Evolutionary conservation across 2,797 vertebrate species (phyloP).

Genomic region (Leptoclinus maculatus): DNA sequence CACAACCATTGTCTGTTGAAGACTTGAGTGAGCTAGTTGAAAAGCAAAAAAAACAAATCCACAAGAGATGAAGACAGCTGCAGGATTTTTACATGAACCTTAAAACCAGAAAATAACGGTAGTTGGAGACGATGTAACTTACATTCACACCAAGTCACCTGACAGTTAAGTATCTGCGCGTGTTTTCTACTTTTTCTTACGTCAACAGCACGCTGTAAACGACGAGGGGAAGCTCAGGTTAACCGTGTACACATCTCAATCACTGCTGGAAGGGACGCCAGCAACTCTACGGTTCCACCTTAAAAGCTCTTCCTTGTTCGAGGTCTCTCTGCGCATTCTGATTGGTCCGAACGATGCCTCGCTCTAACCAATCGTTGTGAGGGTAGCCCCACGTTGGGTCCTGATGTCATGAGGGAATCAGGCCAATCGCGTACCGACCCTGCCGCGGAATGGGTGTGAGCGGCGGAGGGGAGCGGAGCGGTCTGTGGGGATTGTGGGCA

Average conservation of each 20-base stretch:
- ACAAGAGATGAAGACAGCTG: neutral
- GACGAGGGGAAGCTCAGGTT: constrained; percentile 31
- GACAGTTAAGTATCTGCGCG: neutral
- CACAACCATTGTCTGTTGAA: too few relatives aligned
- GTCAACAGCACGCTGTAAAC: constrained; percentile 22
- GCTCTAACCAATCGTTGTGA: constrained; percentile 64
- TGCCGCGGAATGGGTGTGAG: constrained; percentile 70
- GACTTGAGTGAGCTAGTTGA: neutral
- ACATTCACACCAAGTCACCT: neutral
- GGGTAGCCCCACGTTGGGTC: constrained; percentile 81
- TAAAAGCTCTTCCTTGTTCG: constrained; percentile 72
- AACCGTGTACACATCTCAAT: constrained; percentile 65
- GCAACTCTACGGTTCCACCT: constrained; percentile 77
- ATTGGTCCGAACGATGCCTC: constrained; percentile 63
- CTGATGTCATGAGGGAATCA: constrained; percentile 44
- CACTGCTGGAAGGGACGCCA: neutral
- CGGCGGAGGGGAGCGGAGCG: constrained; percentile 48
- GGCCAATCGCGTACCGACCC: constrained; percentile 67
- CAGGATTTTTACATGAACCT: neutral
- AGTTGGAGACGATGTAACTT: neutral
- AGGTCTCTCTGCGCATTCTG: constrained; percentile 28
- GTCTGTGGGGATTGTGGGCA: constrained; percentile 88
- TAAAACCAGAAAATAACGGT: neutral
- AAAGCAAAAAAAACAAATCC: too few relatives aligned
- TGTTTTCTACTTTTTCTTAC: neutral